Evolutionary conservation across 2,113 vertebrate genomes (phyloP).

Genomic region (Pipra filicauda): DNA sequence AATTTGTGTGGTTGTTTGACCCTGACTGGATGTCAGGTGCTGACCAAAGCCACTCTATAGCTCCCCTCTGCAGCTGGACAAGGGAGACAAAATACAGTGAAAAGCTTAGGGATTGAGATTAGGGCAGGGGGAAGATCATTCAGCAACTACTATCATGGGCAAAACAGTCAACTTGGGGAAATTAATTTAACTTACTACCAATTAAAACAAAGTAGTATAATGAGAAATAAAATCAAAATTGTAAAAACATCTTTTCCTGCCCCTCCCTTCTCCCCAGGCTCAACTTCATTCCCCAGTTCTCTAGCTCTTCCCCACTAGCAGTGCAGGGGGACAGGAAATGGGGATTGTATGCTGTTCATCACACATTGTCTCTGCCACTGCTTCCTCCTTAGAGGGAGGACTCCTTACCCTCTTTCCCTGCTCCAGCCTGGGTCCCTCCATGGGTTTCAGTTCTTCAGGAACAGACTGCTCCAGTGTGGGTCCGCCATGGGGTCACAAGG

Average conservation of each 20-base stretch:
- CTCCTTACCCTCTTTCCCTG: background rate
- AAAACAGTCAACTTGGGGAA: background rate
- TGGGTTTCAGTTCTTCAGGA: background rate
- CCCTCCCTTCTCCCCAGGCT: background rate
- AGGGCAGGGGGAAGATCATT: background rate
- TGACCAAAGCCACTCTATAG: background rate
- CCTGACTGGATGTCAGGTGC: background rate
- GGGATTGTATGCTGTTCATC: background rate
- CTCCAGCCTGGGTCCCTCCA: accelerated
- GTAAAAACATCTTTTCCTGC: background rate
- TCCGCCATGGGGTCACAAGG: background rate
- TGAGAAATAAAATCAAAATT: background rate
- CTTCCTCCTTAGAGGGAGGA: background rate
- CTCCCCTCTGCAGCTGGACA: background rate
- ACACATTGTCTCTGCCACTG: background rate
- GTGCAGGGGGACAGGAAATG: accelerated
- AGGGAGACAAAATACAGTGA: background rate
- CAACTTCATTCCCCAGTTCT: background rate
- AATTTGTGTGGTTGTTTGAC: background rate
- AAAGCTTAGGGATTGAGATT: background rate
- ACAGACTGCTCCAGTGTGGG: background rate
- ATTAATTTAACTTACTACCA: background rate
- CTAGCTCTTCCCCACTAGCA: background rate
- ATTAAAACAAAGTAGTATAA: background rate
- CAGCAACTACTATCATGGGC: accelerated